Evolutionary conservation across 2,113 vertebrate species (phyloP).

Genomic region (Oxyruncus cristatus): DNA sequence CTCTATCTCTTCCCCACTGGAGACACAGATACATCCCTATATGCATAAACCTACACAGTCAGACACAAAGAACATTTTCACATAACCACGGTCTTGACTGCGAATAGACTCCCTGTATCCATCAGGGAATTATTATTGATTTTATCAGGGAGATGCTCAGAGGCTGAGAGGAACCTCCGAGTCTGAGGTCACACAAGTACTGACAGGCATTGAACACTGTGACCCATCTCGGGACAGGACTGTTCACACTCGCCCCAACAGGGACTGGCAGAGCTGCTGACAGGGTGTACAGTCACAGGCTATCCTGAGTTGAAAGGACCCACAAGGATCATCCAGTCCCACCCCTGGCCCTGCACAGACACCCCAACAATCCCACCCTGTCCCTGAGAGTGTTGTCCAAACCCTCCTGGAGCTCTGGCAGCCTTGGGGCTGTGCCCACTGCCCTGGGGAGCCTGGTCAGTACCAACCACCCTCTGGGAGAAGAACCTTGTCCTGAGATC

Average conservation of each 20-base stretch:
- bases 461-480: not conserved
- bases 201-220: not conserved
- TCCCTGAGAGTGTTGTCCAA: accelerated
- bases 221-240: not conserved
- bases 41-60: not conserved
- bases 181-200: not conserved
- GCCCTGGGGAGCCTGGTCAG: not conserved
- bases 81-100: not conserved
- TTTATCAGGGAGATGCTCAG: not conserved
- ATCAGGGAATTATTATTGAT: not conserved
- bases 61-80: not conserved
- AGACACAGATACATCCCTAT: not conserved
- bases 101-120: not conserved
- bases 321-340: not conserved
- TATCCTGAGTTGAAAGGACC: not conserved
- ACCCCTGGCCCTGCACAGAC: not conserved
- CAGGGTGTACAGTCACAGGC: too few relatives aligned
- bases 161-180: not conserved
- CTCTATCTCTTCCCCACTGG: not conserved
- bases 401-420: not conserved
- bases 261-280: not conserved
- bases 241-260: not conserved
- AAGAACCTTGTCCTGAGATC: not conserved
- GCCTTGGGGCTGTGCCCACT: not conserved
- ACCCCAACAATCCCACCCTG: not conserved